Evolutionary conservation across 2,888 invertebrate genomes (phyloP), one percentile per base, ranked within the genome.

Genomic region (Eupithecia dodoneata): DNA sequence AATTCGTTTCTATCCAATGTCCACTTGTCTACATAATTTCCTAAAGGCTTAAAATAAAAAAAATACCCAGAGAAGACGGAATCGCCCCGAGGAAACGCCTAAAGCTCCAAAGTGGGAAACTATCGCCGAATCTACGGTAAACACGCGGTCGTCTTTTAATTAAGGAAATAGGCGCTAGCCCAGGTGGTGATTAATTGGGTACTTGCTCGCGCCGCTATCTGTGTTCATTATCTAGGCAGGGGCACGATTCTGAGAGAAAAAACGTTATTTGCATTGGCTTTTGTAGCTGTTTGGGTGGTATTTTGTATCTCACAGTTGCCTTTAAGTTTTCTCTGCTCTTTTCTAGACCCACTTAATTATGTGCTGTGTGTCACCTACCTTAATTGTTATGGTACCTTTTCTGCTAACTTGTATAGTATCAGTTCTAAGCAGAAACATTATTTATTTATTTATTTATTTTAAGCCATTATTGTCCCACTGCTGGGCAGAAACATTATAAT

Each of bases 141-240:
- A 86, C 83, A 85, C 83, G 79, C 81, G 84, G 83, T 81, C 86
- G 83, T 88, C 87, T 88, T 90, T 90, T 91, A 91, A 91, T 92
- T 91, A 91, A 89, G 87, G 87, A 89, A 91, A 88, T 87, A 85
- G 76, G 74, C 74, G 80, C 81, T 78, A 82, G 82, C 79, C 81
- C 82, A 85, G 86, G 87, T 89, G 79, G 90, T 90, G 90, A 93
- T 92, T 93, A 93, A 92, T 92, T 92, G 91, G 90, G 84, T 85
- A 83, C 80, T 87, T 80, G 88, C 89, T 89, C 89, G 87, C 89
- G 90, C 80, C 83, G 79, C 87, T 91, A 93, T 92, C 93, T 90
- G 77, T 81, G 83, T 87, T 89, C 90, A 91, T 92, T 93, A 93
- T 93, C 93, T 92, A 91, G 87, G 88, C 89, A 82, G 84, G 86